Evolutionary conservation across 1,140 invertebrate genomes (phyloP).

Genomic region (Eriosoma lanigerum): DNA sequence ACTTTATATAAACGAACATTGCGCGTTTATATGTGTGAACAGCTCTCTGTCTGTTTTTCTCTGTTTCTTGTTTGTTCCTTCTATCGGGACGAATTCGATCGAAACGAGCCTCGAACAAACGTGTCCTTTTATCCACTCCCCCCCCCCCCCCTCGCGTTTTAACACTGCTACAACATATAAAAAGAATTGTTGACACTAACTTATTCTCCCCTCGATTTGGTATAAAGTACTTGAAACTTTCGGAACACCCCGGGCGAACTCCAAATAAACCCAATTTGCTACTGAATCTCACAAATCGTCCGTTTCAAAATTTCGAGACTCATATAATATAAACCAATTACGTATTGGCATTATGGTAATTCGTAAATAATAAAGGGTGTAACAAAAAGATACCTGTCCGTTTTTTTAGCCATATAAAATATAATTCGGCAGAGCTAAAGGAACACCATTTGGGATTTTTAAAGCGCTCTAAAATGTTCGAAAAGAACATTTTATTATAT

Average conservation of each 20-base stretch:
- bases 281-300: conserved; percentile 48
- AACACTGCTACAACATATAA: background rate
- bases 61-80: background rate
- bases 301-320: conserved; percentile 9
- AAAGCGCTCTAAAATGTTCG: background rate
- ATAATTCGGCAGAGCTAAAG: background rate
- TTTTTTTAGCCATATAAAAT: background rate
- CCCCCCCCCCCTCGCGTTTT: background rate
- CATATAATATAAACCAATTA: conserved; percentile 36
- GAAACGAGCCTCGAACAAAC: conserved; percentile 26
- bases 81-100: conserved; percentile 21
- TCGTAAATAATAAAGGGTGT: background rate
- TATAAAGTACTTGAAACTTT: conserved; percentile 36
- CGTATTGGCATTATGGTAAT: conserved; percentile 37
- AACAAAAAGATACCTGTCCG: background rate
- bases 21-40: background rate
- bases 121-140: background rate
- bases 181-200: conserved; percentile 49
- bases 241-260: conserved; percentile 7
- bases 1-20: conserved; percentile 18
- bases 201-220: conserved; percentile 43
- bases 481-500: background rate
- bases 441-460: background rate
- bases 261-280: conserved; percentile 42
- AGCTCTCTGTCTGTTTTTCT: background rate